Conservation (phyloP, 2,113 vertebrate genomes). For the Fregata magnificens region DNA sequence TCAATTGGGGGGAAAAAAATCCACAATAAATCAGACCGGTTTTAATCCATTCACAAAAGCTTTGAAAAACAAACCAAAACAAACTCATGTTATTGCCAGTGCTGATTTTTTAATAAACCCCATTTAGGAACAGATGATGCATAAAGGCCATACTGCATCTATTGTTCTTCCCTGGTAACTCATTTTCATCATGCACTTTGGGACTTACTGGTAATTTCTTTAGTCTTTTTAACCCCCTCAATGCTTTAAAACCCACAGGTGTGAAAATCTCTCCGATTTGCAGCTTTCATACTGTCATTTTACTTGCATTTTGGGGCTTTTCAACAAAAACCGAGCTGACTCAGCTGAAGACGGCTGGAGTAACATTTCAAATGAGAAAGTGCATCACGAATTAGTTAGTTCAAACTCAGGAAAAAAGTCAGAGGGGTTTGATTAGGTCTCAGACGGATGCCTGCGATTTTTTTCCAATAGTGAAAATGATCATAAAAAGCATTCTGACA, state of each 20-base stretch:
- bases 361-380: not conserved
- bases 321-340: not conserved
- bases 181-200: not conserved
- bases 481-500: not conserved
- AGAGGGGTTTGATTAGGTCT: not conserved
- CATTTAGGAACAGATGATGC: not conserved
- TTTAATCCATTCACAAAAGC: not conserved
- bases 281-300: not conserved
- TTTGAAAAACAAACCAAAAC: not conserved
- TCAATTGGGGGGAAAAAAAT: fast-evolving
- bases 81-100: not conserved
- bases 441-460: not conserved
- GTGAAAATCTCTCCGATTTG: not conserved
- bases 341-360: not conserved
- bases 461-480: not conserved
- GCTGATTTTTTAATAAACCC: not conserved
- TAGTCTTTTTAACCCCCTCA: not conserved
- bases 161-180: not conserved
- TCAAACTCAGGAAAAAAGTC: not conserved
- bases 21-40: not conserved
- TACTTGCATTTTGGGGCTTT: not conserved
- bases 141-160: not conserved
- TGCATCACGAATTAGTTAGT: not conserved
- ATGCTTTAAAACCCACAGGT: not conserved
- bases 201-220: not conserved